Evolutionary conservation across 2,888 invertebrate species (phyloP).

Genomic region (Sisyra terminalis): DNA sequence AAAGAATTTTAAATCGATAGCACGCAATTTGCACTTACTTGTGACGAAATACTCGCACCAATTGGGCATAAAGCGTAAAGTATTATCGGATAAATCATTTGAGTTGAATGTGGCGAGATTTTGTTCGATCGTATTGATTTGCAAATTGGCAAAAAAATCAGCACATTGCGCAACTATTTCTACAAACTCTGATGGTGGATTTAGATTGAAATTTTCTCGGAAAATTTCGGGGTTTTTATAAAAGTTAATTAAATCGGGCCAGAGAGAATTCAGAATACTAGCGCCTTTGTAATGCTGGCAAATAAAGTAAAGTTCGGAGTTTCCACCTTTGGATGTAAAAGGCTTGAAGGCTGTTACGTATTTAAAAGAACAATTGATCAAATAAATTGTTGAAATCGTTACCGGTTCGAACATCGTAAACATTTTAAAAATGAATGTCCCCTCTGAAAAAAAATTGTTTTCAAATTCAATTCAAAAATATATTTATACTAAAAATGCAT

Average conservation of each 20-base stretch:
- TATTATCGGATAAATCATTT: slow-evolving; percentile 12
- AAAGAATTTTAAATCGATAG: slow-evolving; percentile 20
- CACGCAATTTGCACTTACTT: slow-evolving; percentile 35
- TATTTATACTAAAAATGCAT: too few relatives aligned
- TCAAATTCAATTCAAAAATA: too few relatives aligned
- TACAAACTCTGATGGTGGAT: slow-evolving; percentile 45
- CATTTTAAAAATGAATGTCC: slow-evolving; percentile 70
- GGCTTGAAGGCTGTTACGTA: slow-evolving; percentile 72
- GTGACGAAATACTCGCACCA: slow-evolving; percentile 40
- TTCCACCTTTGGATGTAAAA: slow-evolving; percentile 83
- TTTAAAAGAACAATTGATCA: slow-evolving; percentile 59
- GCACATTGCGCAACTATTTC: slow-evolving; percentile 46
- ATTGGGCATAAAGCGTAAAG: slow-evolving; percentile 16
- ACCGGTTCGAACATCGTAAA: slow-evolving; percentile 79
- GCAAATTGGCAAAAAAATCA: slow-evolving; percentile 45
- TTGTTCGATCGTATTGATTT: slow-evolving; percentile 46
- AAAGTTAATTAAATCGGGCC: slow-evolving; percentile 25
- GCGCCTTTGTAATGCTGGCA: slow-evolving; percentile 44
- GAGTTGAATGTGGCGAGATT: slow-evolving; percentile 43
- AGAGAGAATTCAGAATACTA: slow-evolving; percentile 16
- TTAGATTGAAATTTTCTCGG: slow-evolving; percentile 39
- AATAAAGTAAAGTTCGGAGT: slow-evolving; percentile 83
- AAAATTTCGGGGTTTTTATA: slow-evolving; percentile 26
- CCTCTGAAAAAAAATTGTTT: slow-evolving; percentile 31
- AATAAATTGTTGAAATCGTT: slow-evolving; percentile 62